Conservation (phyloP, 2,888 invertebrate genomes). For the Dryadula phaetusa region DNA sequence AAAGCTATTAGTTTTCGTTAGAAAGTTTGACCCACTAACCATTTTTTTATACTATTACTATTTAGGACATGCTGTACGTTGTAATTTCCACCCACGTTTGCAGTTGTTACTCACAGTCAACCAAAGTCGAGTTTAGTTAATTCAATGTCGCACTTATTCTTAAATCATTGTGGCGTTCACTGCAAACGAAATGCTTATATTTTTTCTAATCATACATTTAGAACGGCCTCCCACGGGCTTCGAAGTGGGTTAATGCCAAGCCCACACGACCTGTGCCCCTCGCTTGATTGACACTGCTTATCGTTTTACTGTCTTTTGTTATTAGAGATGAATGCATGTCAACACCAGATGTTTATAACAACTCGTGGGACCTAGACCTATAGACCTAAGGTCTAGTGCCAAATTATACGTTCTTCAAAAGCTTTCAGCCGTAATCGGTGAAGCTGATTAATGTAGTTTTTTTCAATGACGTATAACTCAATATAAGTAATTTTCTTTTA, state of each 20-base stretch:
- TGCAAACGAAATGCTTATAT: constrained; percentile 60
- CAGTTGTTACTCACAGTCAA: constrained; percentile 34
- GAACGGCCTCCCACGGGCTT: constrained; percentile 78
- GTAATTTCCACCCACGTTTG: constrained; percentile 34
- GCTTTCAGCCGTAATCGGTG: not conserved
- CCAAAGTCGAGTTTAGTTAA: constrained; percentile 35
- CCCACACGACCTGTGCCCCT: constrained; percentile 67
- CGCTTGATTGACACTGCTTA: constrained; percentile 64
- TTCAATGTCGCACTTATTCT: constrained; percentile 56
- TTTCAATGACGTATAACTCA: too few species aligned
- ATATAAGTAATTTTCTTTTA: too few species aligned
- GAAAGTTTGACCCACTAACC: constrained; percentile 17
- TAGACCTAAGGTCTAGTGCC: not conserved
- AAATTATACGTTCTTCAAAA: not conserved
- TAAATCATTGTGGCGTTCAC: constrained; percentile 64
- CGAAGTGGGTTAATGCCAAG: constrained; percentile 81
- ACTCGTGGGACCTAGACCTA: not conserved
- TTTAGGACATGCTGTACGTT: constrained; percentile 32
- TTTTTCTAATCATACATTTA: constrained; percentile 70
- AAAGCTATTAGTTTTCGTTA: constrained; percentile 50
- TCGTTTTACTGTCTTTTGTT: constrained; percentile 34
- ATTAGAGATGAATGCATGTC: constrained; percentile 2
- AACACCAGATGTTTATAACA: not conserved
- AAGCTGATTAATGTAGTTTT: too few species aligned
- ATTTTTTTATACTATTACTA: constrained; percentile 13